Evolutionary conservation across 2,797 vertebrate genomes (phyloP), one percentile per base, ranked within the genome.

Genomic region (Leptatherina wallacei): DNA sequence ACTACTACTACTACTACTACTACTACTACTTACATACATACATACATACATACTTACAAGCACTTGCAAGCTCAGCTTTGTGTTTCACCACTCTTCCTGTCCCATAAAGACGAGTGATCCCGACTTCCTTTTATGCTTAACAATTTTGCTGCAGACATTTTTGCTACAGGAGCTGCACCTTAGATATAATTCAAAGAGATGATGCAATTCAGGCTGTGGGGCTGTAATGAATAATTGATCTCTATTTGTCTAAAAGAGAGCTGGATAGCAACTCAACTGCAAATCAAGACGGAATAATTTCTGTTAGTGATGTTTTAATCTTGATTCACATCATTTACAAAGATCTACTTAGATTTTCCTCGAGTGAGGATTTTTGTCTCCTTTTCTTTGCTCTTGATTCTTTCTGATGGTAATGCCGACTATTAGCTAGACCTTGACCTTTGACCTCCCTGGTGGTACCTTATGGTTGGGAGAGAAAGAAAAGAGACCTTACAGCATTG

Each of bases 191-290:
- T 67, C 59, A 67, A 27, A 78, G 32, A 6, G 59, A 73, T 87
- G 85, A 89, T 78, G 78, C 70, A 87, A 83, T 51, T 67, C 18
- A 51, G 70, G 62, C 51, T 74, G 38, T 71, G 2, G 56, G 27
- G 42, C 61, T 69, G 67, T 77, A 78, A 78, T 85, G 2, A 83
- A 75, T 82, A 58, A 80, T 78, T 73, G 2, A 84, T 65, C 5
- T n/a, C 2, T 58, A 16, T 29, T 69, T 63, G 20, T 66, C 54
- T 65, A 44, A 55, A 32, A 40, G 2, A 66, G 55, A 11, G 6
- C 7, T 3, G 1, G 56, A 69, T 36, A 69, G 51, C n/a, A 66
- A 27, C 55, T 22, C 38, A 29, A 0, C 29, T 62, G 20, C 52
- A 30, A 71, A 62, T 32, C 44, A 64, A n/a, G 13, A 13, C 1